Percentiles rank a stretch among this genome's conserved stretches.
phyloP scores from a whole-genome alignment of 2,888 invertebrate species.

The Odontothrips loti region DNA sequence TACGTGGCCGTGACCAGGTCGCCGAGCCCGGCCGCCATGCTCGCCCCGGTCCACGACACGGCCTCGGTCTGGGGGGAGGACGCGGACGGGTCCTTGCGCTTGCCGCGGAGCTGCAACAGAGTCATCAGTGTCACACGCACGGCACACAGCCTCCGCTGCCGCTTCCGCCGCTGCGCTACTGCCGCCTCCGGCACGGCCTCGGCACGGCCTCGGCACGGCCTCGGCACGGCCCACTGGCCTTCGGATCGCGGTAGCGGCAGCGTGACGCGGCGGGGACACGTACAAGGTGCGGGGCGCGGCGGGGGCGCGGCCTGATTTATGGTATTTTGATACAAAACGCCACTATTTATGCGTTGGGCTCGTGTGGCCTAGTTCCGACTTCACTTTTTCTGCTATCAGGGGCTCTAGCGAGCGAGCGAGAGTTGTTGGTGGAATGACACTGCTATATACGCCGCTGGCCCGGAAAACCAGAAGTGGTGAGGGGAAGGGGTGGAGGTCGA shows the following conservation, averaged over 20 bases:
- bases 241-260: not conserved
- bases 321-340: conserved; percentile 13
- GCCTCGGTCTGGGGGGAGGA: conserved; percentile 33
- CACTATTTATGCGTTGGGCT: conserved; percentile 4
- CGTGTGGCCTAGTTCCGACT: conserved; percentile 12
- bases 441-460: not conserved
- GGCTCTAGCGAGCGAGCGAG: not conserved
- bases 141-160: too few relatives aligned
- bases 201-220: too few relatives aligned
- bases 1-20: conserved; percentile 40
- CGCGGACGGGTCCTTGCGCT: conserved; percentile 2
- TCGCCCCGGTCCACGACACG: conserved; percentile 52
- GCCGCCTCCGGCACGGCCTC: too few relatives aligned
- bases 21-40: conserved; percentile 56
- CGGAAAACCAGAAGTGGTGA: not conserved
- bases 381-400: conserved; percentile 19
- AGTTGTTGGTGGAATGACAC: conserved; percentile 23
- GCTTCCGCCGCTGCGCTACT: too few relatives aligned
- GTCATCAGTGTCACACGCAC: not conserved
- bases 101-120: conserved; percentile 10
- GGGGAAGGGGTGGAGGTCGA: not conserved
- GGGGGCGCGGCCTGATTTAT: not conserved
- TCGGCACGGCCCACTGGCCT: not conserved
- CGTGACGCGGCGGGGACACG: too few relatives aligned
- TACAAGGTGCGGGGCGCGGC: not conserved